These are phyloP conservation scores for Tachysurus fulvidraco DNA, from an alignment of 2,113 vertebrate genomes.

Conservation along the genomic window DNA sequence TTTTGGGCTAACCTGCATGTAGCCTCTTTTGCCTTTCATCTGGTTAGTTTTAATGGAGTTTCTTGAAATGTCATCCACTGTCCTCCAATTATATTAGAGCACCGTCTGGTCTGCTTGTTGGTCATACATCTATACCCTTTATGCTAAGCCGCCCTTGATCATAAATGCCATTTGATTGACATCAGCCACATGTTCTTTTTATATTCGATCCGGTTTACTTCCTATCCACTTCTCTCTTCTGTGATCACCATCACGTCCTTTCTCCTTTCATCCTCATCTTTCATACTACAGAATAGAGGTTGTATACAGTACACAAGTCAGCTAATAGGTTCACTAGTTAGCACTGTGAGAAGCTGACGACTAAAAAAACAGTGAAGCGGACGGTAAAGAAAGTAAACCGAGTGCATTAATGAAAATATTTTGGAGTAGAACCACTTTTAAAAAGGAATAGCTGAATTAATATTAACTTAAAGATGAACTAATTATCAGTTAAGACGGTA, in stretches of 20 bases:
- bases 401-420: not conserved
- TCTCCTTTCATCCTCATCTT: not conserved
- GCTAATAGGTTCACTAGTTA: not conserved
- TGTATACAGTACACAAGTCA: not conserved
- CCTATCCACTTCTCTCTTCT: slow-evolving; percentile 11
- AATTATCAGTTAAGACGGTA: too few relatives aligned
- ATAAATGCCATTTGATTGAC: slow-evolving; percentile 43
- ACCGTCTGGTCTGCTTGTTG: slow-evolving; percentile 38
- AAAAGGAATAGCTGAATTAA: too few relatives aligned
- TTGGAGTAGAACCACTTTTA: not conserved
- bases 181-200: slow-evolving; percentile 23
- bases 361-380: not conserved
- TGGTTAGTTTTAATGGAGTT: slow-evolving; percentile 60
- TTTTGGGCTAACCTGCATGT: slow-evolving; percentile 38
- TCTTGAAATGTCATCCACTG: slow-evolving; percentile 60
- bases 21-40: slow-evolving; percentile 48
- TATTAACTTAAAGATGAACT: too few relatives aligned
- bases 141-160: slow-evolving; percentile 34
- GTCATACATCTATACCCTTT: slow-evolving; percentile 34
- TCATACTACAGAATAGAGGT: not conserved
- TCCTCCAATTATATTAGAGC: slow-evolving; percentile 58
- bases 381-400: not conserved
- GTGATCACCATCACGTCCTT: slow-evolving; percentile 19
- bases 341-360: not conserved
- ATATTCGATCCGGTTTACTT: slow-evolving; percentile 12